Evolutionary conservation across 2,797 vertebrate species (phyloP).

Genomic region (Xiphorhynchus erythropygius): DNA sequence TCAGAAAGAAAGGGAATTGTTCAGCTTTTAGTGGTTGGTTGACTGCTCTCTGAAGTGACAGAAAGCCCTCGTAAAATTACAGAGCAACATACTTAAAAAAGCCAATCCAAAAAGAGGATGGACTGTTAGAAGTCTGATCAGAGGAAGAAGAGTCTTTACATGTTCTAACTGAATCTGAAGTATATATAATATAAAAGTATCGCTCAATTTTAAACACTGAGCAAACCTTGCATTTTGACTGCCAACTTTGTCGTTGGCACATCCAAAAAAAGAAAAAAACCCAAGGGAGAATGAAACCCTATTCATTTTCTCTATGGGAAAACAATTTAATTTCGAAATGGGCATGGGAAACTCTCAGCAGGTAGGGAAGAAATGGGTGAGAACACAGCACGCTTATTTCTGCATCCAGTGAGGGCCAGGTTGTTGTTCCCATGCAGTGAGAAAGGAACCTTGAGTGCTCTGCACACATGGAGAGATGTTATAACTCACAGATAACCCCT

Average conservation of each 20-base stretch:
- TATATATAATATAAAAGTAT: not conserved
- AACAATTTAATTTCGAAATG: not conserved
- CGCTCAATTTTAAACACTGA: not conserved
- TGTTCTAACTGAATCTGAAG: not conserved
- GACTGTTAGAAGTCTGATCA: not conserved
- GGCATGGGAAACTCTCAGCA: not conserved
- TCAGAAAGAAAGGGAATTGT: not conserved
- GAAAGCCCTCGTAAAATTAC: not conserved
- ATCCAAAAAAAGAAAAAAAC: not conserved
- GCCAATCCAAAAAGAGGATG: not conserved
- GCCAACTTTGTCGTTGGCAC: not conserved
- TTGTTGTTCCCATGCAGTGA: not conserved
- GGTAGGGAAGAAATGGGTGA: not conserved
- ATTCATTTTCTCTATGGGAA: not conserved
- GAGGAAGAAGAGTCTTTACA: not conserved
- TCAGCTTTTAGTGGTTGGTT: not conserved
- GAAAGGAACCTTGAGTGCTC: not conserved
- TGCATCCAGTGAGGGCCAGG: not conserved
- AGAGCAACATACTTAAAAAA: not conserved
- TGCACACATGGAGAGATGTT: not conserved
- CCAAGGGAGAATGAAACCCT: not conserved
- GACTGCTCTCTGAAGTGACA: not conserved
- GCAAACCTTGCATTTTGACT: not conserved
- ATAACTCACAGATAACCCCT: not conserved
- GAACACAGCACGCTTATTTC: not conserved